phyloP scores from a whole-genome alignment of 2,113 vertebrate genomes.

The Colistium nudipinnis region DNA sequence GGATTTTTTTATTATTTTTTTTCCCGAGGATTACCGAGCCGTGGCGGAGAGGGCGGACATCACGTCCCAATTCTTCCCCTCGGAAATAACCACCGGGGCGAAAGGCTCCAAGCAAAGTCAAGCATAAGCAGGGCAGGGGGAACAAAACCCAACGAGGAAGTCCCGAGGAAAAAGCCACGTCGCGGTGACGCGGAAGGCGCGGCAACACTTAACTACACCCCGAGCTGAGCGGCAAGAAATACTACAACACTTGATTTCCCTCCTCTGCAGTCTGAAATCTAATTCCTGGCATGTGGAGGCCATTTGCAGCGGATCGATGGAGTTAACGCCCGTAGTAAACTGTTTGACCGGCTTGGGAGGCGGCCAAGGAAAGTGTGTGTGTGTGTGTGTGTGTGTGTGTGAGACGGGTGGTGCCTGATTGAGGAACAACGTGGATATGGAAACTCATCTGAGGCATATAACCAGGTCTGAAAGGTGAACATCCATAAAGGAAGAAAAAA shows the following conservation, averaged over 20 bases:
- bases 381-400: too few relatives aligned
- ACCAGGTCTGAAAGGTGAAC: slow-evolving; percentile 14
- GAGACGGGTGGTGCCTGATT: slow-evolving; percentile 2
- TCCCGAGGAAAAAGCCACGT: slow-evolving; percentile 5
- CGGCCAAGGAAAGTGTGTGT: slow-evolving; percentile 51
- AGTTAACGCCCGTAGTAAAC: slow-evolving; percentile 72
- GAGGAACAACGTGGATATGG: slow-evolving; percentile 18
- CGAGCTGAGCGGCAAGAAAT: slow-evolving; percentile 52
- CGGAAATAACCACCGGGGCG: background rate
- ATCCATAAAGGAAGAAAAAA: too few relatives aligned
- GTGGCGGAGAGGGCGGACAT: slow-evolving; percentile 1
- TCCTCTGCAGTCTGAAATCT: slow-evolving; percentile 61
- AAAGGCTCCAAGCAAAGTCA: background rate
- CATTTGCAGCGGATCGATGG: slow-evolving; percentile 72
- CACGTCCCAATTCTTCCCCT: background rate
- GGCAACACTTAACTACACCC: slow-evolving; percentile 51
- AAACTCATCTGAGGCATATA: slow-evolving; percentile 18
- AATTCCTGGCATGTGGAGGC: slow-evolving; percentile 76
- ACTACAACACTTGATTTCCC: slow-evolving; percentile 68
- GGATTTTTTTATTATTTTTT: too few relatives aligned
- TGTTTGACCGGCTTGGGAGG: slow-evolving; percentile 68
- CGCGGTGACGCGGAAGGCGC: slow-evolving; percentile 6
- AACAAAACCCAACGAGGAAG: slow-evolving; percentile 19
- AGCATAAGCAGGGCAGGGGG: slow-evolving; percentile 3
- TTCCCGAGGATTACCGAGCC: slow-evolving; percentile 8